Conservation (phyloP, 2,113 vertebrate genomes). For the Silurus glanis region DNA sequence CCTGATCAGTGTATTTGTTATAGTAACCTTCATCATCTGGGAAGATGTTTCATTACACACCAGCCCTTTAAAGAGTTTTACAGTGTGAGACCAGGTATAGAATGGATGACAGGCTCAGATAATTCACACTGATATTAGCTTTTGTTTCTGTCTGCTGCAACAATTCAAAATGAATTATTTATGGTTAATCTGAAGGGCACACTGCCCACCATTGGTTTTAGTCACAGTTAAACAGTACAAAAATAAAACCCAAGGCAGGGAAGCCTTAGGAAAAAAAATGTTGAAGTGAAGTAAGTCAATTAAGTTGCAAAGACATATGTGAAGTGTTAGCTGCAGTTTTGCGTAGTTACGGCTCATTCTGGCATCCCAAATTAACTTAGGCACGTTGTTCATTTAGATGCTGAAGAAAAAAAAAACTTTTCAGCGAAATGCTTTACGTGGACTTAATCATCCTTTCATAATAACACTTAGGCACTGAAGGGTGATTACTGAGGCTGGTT, state of each 20-base stretch:
- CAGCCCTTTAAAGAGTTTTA: too few species aligned
- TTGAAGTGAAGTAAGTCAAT: neutral
- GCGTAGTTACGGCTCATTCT: constrained; percentile 22
- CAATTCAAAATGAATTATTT: constrained; percentile 53
- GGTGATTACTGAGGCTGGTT: constrained; percentile 3
- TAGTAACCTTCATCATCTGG: too few species aligned
- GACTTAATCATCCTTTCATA: constrained; percentile 23
- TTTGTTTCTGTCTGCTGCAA: constrained; percentile 34
- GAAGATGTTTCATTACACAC: too few species aligned
- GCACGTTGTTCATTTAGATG: constrained; percentile 6
- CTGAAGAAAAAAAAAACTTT: constrained; percentile 12
- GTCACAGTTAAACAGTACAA: constrained; percentile 31
- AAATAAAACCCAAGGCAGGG: constrained; percentile 7
- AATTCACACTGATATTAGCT: constrained; percentile 58
- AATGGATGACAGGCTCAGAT: constrained; percentile 45
- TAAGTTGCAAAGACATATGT: constrained; percentile 18
- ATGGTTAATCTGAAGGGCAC: constrained; percentile 46
- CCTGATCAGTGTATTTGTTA: too few species aligned
- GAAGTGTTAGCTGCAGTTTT: constrained; percentile 22
- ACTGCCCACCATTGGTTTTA: constrained; percentile 18
- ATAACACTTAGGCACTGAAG: neutral
- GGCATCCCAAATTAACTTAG: constrained; percentile 25
- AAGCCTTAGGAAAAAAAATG: constrained; percentile 24
- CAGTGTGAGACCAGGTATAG: constrained; percentile 19
- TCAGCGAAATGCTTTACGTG: neutral